Percentiles rank a stretch among this genome's conserved stretches.
Evolutionary conservation across 2,888 invertebrate genomes (phyloP).

Genomic region (Thera obeliscata): DNA sequence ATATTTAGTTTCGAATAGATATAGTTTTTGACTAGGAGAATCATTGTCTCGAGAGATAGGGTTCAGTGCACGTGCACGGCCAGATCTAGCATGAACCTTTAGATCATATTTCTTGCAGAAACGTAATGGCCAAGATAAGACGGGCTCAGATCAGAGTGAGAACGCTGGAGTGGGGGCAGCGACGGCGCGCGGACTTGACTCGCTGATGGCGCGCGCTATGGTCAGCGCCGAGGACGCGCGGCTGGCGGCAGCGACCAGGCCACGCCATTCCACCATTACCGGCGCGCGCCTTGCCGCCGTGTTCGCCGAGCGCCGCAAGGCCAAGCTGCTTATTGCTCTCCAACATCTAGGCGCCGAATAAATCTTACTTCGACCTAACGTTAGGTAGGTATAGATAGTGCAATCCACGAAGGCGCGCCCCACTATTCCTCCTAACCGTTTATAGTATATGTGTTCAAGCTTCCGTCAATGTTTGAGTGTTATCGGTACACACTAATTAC

Average conservation of each 20-base stretch:
- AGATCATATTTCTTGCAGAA: background rate
- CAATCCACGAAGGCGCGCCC: too few relatives aligned
- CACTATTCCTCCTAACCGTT: too few relatives aligned
- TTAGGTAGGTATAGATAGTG: too few relatives aligned
- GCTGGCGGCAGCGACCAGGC: background rate
- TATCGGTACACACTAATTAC: too few relatives aligned
- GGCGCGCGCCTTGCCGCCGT: conserved; percentile 1
- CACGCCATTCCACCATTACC: background rate
- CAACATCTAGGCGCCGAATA: background rate
- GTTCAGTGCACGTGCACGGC: too few relatives aligned
- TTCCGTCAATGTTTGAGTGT: too few relatives aligned
- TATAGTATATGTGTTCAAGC: too few relatives aligned
- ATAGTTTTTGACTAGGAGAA: too few relatives aligned
- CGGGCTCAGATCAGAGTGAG: background rate
- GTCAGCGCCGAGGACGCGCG: background rate
- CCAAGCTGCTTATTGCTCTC: background rate
- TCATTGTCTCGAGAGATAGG: too few relatives aligned
- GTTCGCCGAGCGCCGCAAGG: background rate
- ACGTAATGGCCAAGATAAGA: background rate
- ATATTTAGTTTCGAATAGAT: too few relatives aligned
- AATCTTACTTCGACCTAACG: too few relatives aligned
- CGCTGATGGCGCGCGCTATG: background rate
- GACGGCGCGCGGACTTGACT: background rate
- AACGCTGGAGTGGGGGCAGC: background rate
- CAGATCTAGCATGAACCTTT: too few relatives aligned